Evolutionary conservation across 2,113 vertebrate genomes (phyloP).

Genomic region (Etheostoma cragini): DNA sequence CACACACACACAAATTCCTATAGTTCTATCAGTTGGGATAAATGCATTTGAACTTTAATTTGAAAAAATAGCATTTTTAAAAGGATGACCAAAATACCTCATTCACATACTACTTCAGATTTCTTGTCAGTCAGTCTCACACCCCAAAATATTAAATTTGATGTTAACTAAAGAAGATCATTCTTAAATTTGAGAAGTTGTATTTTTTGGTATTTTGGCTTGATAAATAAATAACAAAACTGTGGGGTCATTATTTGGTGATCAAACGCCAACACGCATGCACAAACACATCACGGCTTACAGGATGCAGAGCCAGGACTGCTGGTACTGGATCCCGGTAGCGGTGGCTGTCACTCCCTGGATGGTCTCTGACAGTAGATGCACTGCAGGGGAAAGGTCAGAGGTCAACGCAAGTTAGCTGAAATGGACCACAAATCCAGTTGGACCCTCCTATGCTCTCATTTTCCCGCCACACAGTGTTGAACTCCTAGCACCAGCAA

Average conservation of each 20-base stretch:
- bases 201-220: neutral
- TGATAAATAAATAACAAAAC: neutral
- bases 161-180: neutral
- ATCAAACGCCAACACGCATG: neutral
- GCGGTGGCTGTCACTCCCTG: constrained; percentile 95
- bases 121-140: neutral
- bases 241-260: neutral
- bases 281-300: constrained; percentile 79
- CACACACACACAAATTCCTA: constrained; percentile 64
- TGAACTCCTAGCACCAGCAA: neutral
- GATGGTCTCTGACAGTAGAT: constrained; percentile 96
- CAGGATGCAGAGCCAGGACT: constrained; percentile 99
- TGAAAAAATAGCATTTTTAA: neutral
- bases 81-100: neutral
- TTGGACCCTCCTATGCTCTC: neutral
- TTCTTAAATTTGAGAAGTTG: neutral
- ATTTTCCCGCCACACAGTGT: neutral
- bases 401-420: constrained; percentile 48
- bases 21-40: neutral
- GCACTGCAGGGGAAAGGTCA: constrained; percentile 84
- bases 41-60: neutral
- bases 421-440: neutral
- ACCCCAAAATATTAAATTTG: neutral
- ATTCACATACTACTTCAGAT: neutral
- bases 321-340: constrained; percentile 95